A percentile compares a stretch with the other conserved stretches of the same genome.
phyloP scores from a whole-genome alignment of 2,113 vertebrate species.

The Amphiprion ocellaris region DNA sequence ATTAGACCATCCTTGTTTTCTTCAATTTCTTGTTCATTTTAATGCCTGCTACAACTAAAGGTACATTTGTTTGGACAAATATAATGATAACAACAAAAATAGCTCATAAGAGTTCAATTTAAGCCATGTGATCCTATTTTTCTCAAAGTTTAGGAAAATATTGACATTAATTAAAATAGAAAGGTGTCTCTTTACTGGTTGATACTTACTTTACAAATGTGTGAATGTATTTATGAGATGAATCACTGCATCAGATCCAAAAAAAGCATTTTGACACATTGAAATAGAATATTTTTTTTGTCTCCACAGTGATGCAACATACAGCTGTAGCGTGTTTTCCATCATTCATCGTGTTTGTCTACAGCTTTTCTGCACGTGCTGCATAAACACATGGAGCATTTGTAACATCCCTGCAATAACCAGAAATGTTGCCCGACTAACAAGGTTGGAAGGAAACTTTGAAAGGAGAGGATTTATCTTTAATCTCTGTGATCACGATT shows the following conservation, averaged over 20 bases:
- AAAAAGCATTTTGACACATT: background rate
- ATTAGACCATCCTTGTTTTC: no score
- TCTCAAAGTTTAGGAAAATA: background rate
- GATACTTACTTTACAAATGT: background rate
- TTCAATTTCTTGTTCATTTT: no score
- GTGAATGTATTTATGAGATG: background rate
- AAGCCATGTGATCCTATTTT: background rate
- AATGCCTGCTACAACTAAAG: no score
- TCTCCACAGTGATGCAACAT: background rate
- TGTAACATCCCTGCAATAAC: slow-evolving; percentile 24
- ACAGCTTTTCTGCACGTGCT: background rate
- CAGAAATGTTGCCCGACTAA: slow-evolving; percentile 11
- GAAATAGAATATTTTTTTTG: background rate
- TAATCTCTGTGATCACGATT: slow-evolving; percentile 18
- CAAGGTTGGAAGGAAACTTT: slow-evolving; percentile 15
- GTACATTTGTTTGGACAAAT: no score
- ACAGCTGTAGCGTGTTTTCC: background rate
- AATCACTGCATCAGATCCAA: background rate
- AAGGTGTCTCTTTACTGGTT: background rate
- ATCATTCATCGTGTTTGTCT: slow-evolving; percentile 4
- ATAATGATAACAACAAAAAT: no score
- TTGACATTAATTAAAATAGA: background rate
- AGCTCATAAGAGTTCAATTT: no score
- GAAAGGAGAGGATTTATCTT: slow-evolving; percentile 15
- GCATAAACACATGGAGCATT: background rate